Evolutionary conservation across 1,140 invertebrate genomes (phyloP), one percentile per base, ranked within the genome.

Genomic region (Diabrotica virgifera): DNA sequence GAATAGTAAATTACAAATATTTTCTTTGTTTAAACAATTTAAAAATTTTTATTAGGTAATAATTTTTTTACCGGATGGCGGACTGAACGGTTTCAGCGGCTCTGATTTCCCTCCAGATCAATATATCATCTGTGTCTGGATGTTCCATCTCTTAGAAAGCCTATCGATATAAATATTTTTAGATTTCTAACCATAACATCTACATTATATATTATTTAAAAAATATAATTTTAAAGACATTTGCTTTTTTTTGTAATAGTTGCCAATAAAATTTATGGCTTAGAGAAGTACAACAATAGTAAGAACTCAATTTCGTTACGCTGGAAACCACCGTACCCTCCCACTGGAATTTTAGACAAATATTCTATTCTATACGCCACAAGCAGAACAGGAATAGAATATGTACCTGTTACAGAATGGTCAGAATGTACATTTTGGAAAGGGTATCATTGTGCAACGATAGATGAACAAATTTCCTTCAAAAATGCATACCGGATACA

Each of bases 361-460:
- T 67, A 67, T 46, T 35, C 10, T 10, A 58, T 69, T 52, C 0
- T 12, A 24, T 66, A 60, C 52, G 36, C 0, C 36, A 12, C 2
- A 0, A 40, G 35, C 9, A 12, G 14, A 38, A 56, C 1, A 5
- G 11, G n/a, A n/a, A n/a, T 63, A 8, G 13, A 51, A 60, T 4
- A 2, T 35, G 35, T 38, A 36, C 35, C 7, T 11, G 52, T 13
- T 7, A 40, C 24, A 58, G 36, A 12, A n/a, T n/a, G n/a, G n/a
- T n/a, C n/a, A n/a, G n/a, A n/a, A 13, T 70, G 68, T 53, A 36
- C 3, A 52, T 52, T 70, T 37, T 70, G 68, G 68, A n/a, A 14
- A n/a, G 37, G 24, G 6, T 62, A 59, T 13, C 53, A 52, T 36
- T 68, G 66, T 52, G 37, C 40, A 4, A 62, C 35, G 10, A 53